phyloP scores from a whole-genome alignment of 2,797 vertebrate genomes.

The Takifugu ocellatus region DNA sequence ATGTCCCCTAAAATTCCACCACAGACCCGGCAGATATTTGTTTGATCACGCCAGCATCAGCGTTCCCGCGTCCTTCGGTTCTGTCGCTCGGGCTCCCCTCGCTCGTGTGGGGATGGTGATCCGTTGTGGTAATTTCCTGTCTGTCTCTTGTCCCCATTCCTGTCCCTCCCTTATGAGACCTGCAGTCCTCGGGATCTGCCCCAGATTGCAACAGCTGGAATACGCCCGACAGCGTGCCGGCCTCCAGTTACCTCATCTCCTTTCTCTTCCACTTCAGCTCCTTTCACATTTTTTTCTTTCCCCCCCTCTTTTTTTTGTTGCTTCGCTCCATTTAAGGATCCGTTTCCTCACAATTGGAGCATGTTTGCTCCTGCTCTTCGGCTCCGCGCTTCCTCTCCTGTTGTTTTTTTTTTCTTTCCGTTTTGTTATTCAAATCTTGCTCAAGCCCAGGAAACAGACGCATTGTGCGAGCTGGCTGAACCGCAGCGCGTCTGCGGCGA shows the following conservation, averaged over 20 bases:
- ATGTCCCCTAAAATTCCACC: not conserved
- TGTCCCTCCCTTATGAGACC: conserved; percentile 64
- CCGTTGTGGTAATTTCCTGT: conserved; percentile 73
- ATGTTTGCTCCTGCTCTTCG: not conserved
- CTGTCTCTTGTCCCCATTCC: conserved; percentile 43
- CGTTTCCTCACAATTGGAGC: not conserved
- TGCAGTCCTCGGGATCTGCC: conserved; percentile 60
- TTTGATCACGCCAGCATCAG: not conserved
- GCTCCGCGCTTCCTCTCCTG: too few relatives aligned
- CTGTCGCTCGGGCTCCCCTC: not conserved
- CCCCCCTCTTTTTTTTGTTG: not conserved
- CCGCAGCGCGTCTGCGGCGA: conserved; percentile 33
- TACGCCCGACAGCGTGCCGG: conserved; percentile 17
- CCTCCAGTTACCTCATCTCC: conserved; percentile 7
- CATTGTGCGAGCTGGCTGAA: conserved; percentile 18
- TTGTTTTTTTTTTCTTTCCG: not conserved
- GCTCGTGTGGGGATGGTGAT: conserved; percentile 44
- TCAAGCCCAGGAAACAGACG: conserved; percentile 27
- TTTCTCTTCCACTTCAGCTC: not conserved
- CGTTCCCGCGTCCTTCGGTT: too few relatives aligned
- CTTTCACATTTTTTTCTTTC: not conserved
- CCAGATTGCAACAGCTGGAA: conserved; percentile 55
- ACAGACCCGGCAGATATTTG: not conserved
- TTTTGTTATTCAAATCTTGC: conserved; percentile 15
- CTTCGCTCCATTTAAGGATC: conserved; percentile 1